phyloP scores from a whole-genome alignment of 2,797 vertebrate genomes.

The Chloroceryle inda region DNA sequence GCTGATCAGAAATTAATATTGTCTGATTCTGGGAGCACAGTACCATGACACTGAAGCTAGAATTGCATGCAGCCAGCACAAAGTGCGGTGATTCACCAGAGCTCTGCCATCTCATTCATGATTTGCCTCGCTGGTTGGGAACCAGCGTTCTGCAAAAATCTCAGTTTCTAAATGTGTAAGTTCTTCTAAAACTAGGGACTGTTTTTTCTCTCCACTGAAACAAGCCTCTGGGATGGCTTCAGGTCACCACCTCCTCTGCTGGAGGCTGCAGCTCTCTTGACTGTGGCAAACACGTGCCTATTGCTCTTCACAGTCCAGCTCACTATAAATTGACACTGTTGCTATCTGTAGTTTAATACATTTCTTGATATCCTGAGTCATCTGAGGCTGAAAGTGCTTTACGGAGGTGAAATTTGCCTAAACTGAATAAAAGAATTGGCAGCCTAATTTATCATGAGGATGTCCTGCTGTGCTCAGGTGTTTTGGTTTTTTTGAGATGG shows the following conservation, averaged over 20 bases:
- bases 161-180: neutral
- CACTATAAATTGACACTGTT: neutral
- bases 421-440: neutral
- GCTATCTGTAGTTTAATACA: neutral
- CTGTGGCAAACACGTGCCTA: neutral
- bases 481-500: neutral
- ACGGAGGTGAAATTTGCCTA: neutral
- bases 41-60: neutral
- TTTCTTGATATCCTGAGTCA: neutral
- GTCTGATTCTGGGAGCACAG: constrained; percentile 38
- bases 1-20: constrained; percentile 68
- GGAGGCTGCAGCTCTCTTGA: neutral
- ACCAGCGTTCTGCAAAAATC: neutral
- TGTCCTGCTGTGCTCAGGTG: neutral
- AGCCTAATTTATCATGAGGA: neutral
- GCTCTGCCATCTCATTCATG: neutral
- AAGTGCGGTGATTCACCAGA: neutral
- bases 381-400: neutral
- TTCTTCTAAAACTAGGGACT: neutral
- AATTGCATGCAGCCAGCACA: neutral
- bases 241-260: neutral
- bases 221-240: neutral
- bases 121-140: neutral
- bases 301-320: neutral
- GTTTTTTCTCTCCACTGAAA: neutral